These are phyloP conservation scores for Tuberolachnus salignus DNA, from an alignment of 2,888 invertebrate genomes.

Conservation along the genomic window DNA sequence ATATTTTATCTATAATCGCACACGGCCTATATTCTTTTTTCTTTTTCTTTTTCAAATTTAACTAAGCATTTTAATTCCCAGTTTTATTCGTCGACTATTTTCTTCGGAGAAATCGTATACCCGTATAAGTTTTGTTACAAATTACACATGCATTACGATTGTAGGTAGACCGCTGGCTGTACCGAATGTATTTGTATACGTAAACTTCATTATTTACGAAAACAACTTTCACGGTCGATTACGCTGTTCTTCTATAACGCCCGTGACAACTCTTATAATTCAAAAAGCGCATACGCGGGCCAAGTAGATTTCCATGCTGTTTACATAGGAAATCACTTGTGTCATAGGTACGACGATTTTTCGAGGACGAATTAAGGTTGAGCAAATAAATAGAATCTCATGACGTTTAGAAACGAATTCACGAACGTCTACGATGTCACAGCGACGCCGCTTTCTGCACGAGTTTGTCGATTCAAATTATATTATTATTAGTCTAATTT, in stretches of 20 bases:
- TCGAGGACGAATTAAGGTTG: constrained; percentile 25
- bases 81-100: not conserved
- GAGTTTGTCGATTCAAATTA: not conserved
- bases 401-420: constrained; percentile 21
- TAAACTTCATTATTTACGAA: not conserved
- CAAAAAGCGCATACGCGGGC: not conserved
- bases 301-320: constrained; percentile 7
- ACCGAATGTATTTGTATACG: not conserved
- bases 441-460: not conserved
- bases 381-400: not conserved
- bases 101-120: not conserved
- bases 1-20: too few species aligned
- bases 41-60: too few species aligned
- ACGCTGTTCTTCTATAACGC: not conserved
- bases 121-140: not conserved
- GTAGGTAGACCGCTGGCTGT: not conserved
- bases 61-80: too few species aligned
- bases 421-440: too few species aligned
- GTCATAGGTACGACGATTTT: constrained; percentile 8
- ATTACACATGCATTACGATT: not conserved
- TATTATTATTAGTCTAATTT: not conserved
- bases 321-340: constrained; percentile 25
- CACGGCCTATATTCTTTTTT: too few species aligned
- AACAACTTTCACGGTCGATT: not conserved
- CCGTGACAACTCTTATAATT: constrained; percentile 11